Percentiles rank a stretch among this genome's conserved stretches.
Conservation (phyloP, 2,888 invertebrate species). For the Synanthedon andrenaeformis region DNA sequence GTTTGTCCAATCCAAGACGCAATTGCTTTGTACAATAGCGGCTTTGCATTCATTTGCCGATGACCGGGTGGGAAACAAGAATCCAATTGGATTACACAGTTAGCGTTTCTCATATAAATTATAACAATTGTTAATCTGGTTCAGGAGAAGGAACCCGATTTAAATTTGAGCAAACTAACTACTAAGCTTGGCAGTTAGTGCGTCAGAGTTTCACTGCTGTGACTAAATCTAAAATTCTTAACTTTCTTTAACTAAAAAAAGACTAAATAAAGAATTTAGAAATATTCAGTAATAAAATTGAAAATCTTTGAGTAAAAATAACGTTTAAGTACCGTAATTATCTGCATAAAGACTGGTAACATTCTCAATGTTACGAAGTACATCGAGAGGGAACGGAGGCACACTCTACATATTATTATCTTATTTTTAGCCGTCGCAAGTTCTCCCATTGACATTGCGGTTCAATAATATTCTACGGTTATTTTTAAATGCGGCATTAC, state of each 20-base stretch:
- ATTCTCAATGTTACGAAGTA: conserved; percentile 28
- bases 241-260: no score
- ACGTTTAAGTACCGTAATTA: no score
- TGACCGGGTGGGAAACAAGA: background rate
- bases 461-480: conserved; percentile 39
- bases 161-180: no score
- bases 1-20: conserved; percentile 23
- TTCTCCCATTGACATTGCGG: conserved; percentile 32
- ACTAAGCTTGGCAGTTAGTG: no score
- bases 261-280: no score
- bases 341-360: conserved; percentile 27
- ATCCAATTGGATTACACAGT: background rate
- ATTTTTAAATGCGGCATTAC: conserved; percentile 38
- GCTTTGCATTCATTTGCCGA: background rate
- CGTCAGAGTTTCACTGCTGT: no score
- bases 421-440: conserved; percentile 29
- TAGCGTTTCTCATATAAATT: background rate
- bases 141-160: no score
- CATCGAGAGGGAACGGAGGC: conserved; percentile 23
- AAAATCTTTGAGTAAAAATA: no score
- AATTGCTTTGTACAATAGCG: conserved; percentile 17
- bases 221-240: no score
- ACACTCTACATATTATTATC: conserved; percentile 21
- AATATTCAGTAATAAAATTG: no score
- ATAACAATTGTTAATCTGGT: background rate